Percentiles rank a stretch among this genome's conserved stretches.
These are phyloP conservation scores for Caradrina kadenii DNA, from an alignment of 2,888 invertebrate genomes.

Conservation along the genomic window DNA sequence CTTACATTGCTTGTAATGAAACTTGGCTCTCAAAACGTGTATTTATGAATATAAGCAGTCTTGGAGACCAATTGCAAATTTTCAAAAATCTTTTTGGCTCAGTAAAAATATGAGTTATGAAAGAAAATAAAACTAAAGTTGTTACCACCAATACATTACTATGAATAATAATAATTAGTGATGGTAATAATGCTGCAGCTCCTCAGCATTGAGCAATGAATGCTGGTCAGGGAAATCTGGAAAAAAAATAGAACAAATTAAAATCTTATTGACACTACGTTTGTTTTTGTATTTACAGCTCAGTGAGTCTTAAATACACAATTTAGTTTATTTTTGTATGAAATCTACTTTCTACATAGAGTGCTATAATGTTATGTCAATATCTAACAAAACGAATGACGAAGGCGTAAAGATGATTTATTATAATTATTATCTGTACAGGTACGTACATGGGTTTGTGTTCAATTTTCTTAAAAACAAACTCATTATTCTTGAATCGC, in stretches of 20 bases:
- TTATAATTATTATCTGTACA: conserved; percentile 4
- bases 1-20: conserved; percentile 2
- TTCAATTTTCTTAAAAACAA: conserved; percentile 18
- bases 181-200: conserved; percentile 82
- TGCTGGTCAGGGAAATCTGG: conserved; percentile 82
- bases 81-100: conserved; percentile 26
- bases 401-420: conserved; percentile 19
- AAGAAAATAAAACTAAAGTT: conserved; percentile 34
- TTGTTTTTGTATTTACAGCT: conserved; percentile 25
- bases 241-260: conserved; percentile 61
- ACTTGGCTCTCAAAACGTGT: conserved; percentile 16
- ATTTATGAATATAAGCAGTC: conserved; percentile 25
- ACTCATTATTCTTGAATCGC: background rate
- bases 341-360: conserved; percentile 44
- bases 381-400: conserved; percentile 50
- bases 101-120: conserved; percentile 38
- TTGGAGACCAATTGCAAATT: conserved; percentile 40
- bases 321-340: background rate
- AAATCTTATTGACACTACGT: background rate
- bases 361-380: conserved; percentile 25
- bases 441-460: background rate
- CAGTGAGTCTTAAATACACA: background rate
- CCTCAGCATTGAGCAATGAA: conserved; percentile 78
- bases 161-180: conserved; percentile 63
- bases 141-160: conserved; percentile 49